Base-by-base conservation (phyloP, 2,888 invertebrate species). In the Acronicta leporina region DNA sequence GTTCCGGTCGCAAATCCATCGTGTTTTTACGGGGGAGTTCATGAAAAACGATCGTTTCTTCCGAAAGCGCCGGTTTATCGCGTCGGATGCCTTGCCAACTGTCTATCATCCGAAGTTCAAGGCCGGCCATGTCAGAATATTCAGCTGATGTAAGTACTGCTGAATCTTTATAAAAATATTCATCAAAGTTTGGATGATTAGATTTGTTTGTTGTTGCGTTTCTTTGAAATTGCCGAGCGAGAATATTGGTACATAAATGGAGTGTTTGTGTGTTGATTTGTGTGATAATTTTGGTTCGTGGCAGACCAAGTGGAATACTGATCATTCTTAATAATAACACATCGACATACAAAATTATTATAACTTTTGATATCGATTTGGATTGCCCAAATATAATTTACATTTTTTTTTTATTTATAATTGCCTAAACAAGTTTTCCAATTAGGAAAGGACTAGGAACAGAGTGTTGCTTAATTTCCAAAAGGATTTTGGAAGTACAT, bases 51-150 rank as follows among this genome's bases (percentile, higher is more conserved):
- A 72, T 63, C 71, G 74, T 76, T 77, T 71, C 72, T 63, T 73
- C 67, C 61, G 69, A 67, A 73, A 78, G 75, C 79, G 64, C 57
- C 61, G 66, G 72, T 79, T 79, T 77, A 83, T 71, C 54, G 66
- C 59, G 30, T 60, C 66, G 68, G 69, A 74, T 78, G 76, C 68
- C 72, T 79, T 82, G 84, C 82, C 86, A 85, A 84, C 77, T 79
- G 76, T 75, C 74, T 68, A 77, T 68, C 56, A 65, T 41, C 49
- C 47, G 16, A 56, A 78, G 87, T 89, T 88, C 88, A 88, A 85
- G 89, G 88, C 60, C 82, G 83, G 79, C 38, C 80, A 80, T 73
- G 67, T 80, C 80, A 76, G 68, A 62, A 63, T 52, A 60, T 79
- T 63, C 73, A 79, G 73, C 80, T 75, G 76, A 74, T 79, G 75